Evolutionary conservation across 2,888 invertebrate species (phyloP), one percentile per base, ranked within the genome.

Genomic region (Ormia ochracea): DNA sequence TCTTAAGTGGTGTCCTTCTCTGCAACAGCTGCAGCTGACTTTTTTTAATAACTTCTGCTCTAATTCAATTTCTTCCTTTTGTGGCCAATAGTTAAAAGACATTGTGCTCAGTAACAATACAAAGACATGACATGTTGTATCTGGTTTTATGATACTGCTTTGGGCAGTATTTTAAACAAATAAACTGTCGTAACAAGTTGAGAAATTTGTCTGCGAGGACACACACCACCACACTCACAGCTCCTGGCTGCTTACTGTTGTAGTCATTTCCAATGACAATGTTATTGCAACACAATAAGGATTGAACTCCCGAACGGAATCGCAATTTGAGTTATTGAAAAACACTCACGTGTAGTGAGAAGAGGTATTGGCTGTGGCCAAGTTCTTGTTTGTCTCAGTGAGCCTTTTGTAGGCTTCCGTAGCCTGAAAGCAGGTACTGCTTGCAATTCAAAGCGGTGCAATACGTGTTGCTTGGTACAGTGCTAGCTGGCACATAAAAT

Each of bases 281-380:
- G 17, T 38, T 19, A 9, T 14, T 33, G 26, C 36, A 10, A 28
- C 14, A 50, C 70, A 41, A 41, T 43, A 12, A 41, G 41, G 43
- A 9, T 4, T 17, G 28, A 14, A 38, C 45, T 12, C 52, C 19
- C 38, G 58, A 74, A 56, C 28, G 12, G 69, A 80, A 72, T 72
- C 68, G 66, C 66, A 80, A 76, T 72, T 80, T 43, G 48, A 80
- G 76, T 72, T 72, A 76, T 76, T 72, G 75, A 68, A 76, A 65
- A 74, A 54, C 52, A 72, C 48, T 70, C 54, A 61, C 38, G 54
- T 56, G 61, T 80, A 80, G 72, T 76, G 80, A 68, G 41, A 19
- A 66, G 4, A 26, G 58, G 7, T 54, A 19, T 56, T 58, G 59
- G 36, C 12, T 19, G 31, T 48, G 43, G 23, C 17, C 33, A 14